phyloP scores from a whole-genome alignment of 2,797 vertebrate genomes.

The Lutjanus argentimaculatus region DNA sequence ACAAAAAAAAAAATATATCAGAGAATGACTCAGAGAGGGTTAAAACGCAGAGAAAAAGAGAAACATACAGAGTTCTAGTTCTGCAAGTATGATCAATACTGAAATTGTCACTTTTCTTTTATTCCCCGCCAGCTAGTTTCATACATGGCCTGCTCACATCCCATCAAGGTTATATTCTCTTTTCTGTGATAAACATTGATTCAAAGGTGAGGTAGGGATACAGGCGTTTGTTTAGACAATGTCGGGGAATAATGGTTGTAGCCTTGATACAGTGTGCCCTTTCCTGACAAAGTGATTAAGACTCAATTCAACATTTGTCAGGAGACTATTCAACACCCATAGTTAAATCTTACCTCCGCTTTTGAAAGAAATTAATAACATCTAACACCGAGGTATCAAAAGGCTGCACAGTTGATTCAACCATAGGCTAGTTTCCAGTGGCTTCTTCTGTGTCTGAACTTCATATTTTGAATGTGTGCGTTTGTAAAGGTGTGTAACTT shows the following conservation, averaged over 20 bases:
- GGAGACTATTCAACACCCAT: slow-evolving; percentile 18
- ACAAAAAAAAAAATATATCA: slow-evolving; percentile 3
- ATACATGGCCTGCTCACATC: neutral
- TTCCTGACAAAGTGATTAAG: slow-evolving; percentile 20
- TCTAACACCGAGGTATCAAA: slow-evolving; percentile 21
- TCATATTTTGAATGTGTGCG: neutral
- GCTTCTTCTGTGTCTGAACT: neutral
- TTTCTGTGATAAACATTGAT: slow-evolving; percentile 38
- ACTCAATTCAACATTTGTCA: slow-evolving; percentile 28
- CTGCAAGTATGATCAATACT: slow-evolving; percentile 34
- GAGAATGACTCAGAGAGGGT: neutral
- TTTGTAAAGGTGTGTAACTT: slow-evolving; percentile 1
- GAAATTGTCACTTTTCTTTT: slow-evolving; percentile 38
- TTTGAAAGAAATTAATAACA: slow-evolving; percentile 24
- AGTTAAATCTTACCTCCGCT: neutral
- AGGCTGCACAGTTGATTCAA: slow-evolving; percentile 16
- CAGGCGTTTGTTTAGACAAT: slow-evolving; percentile 1
- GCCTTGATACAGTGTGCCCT: slow-evolving; percentile 17
- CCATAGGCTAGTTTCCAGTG: neutral
- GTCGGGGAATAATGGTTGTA: slow-evolving; percentile 2
- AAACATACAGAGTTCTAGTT: neutral
- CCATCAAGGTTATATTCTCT: slow-evolving; percentile 46
- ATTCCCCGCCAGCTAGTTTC: slow-evolving; percentile 18
- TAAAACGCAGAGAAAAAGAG: neutral
- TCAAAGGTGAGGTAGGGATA: slow-evolving; percentile 8